phyloP scores from a whole-genome alignment of 2,113 vertebrate genomes.

The Grus americana region DNA sequence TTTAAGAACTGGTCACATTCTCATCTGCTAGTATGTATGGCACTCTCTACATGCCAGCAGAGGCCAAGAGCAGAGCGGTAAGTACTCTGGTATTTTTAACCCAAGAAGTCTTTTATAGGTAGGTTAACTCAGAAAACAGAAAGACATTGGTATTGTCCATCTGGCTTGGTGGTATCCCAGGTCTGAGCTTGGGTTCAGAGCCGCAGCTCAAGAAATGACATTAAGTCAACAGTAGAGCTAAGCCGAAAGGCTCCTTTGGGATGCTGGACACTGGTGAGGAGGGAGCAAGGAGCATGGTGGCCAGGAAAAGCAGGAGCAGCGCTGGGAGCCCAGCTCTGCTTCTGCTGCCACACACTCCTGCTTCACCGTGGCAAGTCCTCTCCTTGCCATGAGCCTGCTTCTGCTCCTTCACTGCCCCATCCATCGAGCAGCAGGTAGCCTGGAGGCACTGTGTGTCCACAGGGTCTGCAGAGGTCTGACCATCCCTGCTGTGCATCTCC shows the following conservation, averaged over 20 bases:
- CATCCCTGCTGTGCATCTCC: neutral
- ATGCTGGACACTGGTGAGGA: neutral
- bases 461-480: neutral
- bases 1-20: neutral
- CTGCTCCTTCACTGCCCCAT: neutral
- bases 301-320: neutral
- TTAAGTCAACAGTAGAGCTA: neutral
- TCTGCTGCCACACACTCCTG: neutral
- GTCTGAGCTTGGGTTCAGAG: neutral
- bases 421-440: neutral
- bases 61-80: neutral
- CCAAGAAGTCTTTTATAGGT: neutral
- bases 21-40: neutral
- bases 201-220: neutral
- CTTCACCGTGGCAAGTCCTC: neutral
- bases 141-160: neutral
- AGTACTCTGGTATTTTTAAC: neutral
- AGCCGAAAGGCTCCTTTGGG: neutral
- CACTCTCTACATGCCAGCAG: neutral
- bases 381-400: rapidly evolving
- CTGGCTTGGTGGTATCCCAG: neutral
- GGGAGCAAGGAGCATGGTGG: neutral
- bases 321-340: neutral
- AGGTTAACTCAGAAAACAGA: neutral
- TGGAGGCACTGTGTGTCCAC: neutral